A percentile compares a stretch with the other conserved stretches of the same genome.
These are phyloP conservation scores for Odontamblyopus lacepedii DNA, from an alignment of 2,797 vertebrate species.

Conservation along the genomic window DNA sequence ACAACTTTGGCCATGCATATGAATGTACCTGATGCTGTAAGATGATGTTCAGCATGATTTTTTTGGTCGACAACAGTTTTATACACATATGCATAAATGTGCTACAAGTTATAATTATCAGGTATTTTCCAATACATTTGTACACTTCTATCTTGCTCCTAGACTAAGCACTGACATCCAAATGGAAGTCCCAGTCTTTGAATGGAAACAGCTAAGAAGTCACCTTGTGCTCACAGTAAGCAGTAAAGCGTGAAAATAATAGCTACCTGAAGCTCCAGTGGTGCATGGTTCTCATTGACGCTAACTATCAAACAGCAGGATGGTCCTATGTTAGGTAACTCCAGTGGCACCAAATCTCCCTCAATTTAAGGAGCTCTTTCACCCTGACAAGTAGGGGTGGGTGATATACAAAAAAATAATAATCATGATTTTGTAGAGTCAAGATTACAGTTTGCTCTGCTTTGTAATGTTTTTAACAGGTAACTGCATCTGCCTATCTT, in stretches of 20 bases:
- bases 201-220: slow-evolving; percentile 68
- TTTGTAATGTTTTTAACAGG: not conserved
- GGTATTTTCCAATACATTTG: slow-evolving; percentile 31
- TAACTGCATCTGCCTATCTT: not conserved
- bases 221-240: slow-evolving; percentile 39
- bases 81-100: not conserved
- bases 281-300: slow-evolving; percentile 58
- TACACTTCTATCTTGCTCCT: slow-evolving; percentile 15
- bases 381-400: slow-evolving; percentile 32
- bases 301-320: slow-evolving; percentile 63
- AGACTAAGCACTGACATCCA: slow-evolving; percentile 61
- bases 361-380: slow-evolving; percentile 49
- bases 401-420: not conserved
- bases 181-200: slow-evolving; percentile 65
- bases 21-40: not conserved
- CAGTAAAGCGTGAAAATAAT: slow-evolving; percentile 70
- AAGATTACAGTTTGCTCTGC: not conserved
- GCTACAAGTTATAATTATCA: not conserved
- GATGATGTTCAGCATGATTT: not conserved
- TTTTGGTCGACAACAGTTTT: not conserved
- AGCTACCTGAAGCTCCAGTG: slow-evolving; percentile 65
- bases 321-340: slow-evolving; percentile 52
- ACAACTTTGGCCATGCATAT: not conserved
- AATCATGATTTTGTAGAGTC: not conserved
- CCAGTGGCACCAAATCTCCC: slow-evolving; percentile 60